These are phyloP conservation scores for Cryptoblepharus egeriae DNA, from an alignment of 2,797 vertebrate genomes.

Conservation along the genomic window DNA sequence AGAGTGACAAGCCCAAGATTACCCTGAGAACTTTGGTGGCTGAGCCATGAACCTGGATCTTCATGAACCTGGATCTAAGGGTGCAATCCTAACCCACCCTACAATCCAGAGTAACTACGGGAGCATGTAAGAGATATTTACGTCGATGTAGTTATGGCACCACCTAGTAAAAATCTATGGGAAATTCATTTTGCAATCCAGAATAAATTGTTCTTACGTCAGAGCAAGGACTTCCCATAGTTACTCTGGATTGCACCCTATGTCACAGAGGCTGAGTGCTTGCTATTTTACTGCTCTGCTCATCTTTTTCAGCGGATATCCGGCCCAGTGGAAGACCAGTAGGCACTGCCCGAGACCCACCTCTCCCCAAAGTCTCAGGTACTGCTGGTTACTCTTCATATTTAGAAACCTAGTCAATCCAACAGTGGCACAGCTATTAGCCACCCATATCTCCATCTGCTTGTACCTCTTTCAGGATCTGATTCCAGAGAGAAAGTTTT, in stretches of 20 bases:
- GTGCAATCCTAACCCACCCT: no score
- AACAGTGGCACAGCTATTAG: neutral
- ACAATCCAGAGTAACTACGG: no score
- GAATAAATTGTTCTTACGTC: no score
- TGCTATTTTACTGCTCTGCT: neutral
- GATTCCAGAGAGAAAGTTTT: neutral
- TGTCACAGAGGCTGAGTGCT: fast-evolving
- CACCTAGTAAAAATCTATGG: no score
- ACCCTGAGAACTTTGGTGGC: no score
- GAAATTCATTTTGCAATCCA: no score
- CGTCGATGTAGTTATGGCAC: no score
- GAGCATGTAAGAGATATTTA: no score
- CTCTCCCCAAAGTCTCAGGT: conserved; percentile 88
- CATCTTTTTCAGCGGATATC: conserved; percentile 84
- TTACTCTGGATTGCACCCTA: fast-evolving
- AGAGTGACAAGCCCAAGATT: no score
- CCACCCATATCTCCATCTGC: neutral
- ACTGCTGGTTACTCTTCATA: conserved; percentile 11
- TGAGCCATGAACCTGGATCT: no score
- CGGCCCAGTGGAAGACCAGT: conserved; percentile 90
- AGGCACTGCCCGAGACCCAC: conserved; percentile 88
- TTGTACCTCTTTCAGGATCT: neutral
- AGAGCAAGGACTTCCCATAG: no score
- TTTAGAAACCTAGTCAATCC: neutral
- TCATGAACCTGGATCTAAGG: no score